phyloP scores from a whole-genome alignment of 1,140 invertebrate species.

The Leptopilina boulardi region DNA sequence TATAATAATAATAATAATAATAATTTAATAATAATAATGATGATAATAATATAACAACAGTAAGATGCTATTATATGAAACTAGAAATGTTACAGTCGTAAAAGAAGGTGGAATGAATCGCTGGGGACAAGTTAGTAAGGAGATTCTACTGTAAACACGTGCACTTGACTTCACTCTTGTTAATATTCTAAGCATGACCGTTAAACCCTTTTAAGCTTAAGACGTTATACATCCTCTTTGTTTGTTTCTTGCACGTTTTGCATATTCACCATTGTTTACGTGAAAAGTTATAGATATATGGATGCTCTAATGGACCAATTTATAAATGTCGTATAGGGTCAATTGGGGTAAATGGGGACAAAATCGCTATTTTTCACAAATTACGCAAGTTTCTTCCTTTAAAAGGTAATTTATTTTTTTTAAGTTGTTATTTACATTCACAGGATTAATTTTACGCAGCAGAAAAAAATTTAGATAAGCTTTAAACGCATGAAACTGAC shows the following conservation, averaged over 20 bases:
- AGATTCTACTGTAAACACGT: slow-evolving; percentile 1
- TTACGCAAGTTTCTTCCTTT: too few relatives aligned
- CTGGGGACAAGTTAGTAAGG: slow-evolving; percentile 21
- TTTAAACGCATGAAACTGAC: too few relatives aligned
- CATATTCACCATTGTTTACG: background rate
- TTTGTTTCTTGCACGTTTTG: background rate
- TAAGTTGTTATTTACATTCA: too few relatives aligned
- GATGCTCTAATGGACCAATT: background rate
- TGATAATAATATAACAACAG: background rate
- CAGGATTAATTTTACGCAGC: too few relatives aligned
- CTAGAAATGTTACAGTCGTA: slow-evolving; percentile 3
- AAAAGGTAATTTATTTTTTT: too few relatives aligned
- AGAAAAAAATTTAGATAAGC: too few relatives aligned
- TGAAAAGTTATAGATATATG: background rate
- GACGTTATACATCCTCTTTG: background rate
- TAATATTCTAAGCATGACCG: slow-evolving; percentile 17
- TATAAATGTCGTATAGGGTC: background rate
- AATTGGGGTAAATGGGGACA: too few relatives aligned
- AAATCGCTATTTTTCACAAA: too few relatives aligned
- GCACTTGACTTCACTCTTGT: slow-evolving; percentile 3
- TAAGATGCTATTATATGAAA: slow-evolving; percentile 2
- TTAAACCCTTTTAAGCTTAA: slow-evolving; percentile 25
- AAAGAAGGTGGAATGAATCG: slow-evolving; percentile 25
- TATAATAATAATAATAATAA: too few relatives aligned
- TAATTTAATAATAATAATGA: too few relatives aligned